Evolutionary conservation across 2,888 invertebrate genomes (phyloP), one percentile per base, ranked within the genome.

Genomic region (Caenorhabditis sp.): DNA sequence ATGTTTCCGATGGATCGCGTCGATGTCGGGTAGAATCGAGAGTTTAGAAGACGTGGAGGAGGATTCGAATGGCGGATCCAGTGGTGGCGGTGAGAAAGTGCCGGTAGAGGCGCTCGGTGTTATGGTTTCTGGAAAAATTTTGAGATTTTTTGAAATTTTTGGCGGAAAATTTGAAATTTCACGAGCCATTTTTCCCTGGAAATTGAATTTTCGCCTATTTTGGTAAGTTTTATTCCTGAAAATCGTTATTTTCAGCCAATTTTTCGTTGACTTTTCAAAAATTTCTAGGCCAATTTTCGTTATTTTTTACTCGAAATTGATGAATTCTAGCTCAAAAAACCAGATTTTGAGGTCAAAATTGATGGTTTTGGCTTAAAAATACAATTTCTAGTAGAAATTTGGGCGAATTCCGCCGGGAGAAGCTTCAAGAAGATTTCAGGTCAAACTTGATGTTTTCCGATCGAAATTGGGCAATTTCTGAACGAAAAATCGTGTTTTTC

Each of bases 31-130:
- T 0, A 84, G 63, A 16, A 75, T 69, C 16, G 75, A 70, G 19
- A 82, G 47, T 47, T 47, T 47, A 19, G 47, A 47, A 47, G 47
- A 47, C 47, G 47, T 47, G 44, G 7, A 66, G 74, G 10, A 72
- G 35, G 89, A 44, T 16, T 89, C 90, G 41, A 70, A 31, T 24
- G 80, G 80, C 0, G 84, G 84, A 49, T 84, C 84, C 22, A 74
- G 24, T 19, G 81, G 81, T 44, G 81, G 80, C 4, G 81, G 84
- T 12, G 84, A 81, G 70, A 81, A 81, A 10, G 84, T 81, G 24
- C 81, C 84, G 1, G 70, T 56, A 12, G 72, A 61, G 1, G 38
- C 12, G 38, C 38, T 12, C 2, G 38, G 2, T 16, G 54, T 14
- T 2, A 59, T 22, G 28, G 56, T 22, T 72, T 68, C 72, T 79